Percentiles rank a stretch among this genome's conserved stretches.
Conservation (phyloP, 1,140 invertebrate species). For the Drosophila navojoa region DNA sequence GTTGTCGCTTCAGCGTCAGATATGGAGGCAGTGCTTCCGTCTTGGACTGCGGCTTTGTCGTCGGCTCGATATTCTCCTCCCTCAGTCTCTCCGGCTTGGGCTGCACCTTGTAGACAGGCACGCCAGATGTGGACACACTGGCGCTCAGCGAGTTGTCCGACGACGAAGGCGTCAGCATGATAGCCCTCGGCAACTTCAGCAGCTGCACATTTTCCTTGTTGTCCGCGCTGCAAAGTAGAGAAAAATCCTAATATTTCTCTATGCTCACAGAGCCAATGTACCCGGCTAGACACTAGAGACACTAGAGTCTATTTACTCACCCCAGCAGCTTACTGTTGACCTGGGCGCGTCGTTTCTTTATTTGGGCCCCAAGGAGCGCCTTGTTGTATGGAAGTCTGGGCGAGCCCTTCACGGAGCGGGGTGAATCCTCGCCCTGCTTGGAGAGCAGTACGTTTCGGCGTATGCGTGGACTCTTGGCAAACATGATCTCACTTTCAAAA, state of each 20-base stretch:
- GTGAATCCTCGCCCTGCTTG: neutral
- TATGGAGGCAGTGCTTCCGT: slow-evolving; percentile 30
- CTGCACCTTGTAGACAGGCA: slow-evolving; percentile 3
- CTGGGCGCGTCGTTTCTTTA: slow-evolving; percentile 33
- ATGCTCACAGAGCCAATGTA: too few species aligned
- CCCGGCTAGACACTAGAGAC: neutral
- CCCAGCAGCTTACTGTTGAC: slow-evolving; percentile 14
- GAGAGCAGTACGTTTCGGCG: slow-evolving; percentile 25
- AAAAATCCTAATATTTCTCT: neutral
- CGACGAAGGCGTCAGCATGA: slow-evolving; percentile 60
- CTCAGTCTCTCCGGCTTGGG: neutral
- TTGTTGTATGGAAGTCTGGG: slow-evolving; percentile 57
- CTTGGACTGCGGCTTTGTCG: neutral
- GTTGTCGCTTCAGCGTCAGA: slow-evolving; percentile 59
- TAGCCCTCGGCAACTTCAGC: slow-evolving; percentile 23
- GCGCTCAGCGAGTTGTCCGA: slow-evolving; percentile 57
- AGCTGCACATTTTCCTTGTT: slow-evolving; percentile 28
- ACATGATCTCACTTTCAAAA: slow-evolving; percentile 34
- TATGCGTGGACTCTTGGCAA: slow-evolving; percentile 53
- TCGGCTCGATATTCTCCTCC: neutral
- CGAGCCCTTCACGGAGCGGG: slow-evolving; percentile 27
- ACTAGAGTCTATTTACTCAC: neutral
- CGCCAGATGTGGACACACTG: slow-evolving; percentile 14
- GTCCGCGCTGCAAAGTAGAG: slow-evolving; percentile 7
- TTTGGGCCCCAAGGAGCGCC: slow-evolving; percentile 9